A percentile compares a stretch with the other conserved stretches of the same genome.
phyloP scores from a whole-genome alignment of 2,113 vertebrate species.

The Lepus europaeus region DNA sequence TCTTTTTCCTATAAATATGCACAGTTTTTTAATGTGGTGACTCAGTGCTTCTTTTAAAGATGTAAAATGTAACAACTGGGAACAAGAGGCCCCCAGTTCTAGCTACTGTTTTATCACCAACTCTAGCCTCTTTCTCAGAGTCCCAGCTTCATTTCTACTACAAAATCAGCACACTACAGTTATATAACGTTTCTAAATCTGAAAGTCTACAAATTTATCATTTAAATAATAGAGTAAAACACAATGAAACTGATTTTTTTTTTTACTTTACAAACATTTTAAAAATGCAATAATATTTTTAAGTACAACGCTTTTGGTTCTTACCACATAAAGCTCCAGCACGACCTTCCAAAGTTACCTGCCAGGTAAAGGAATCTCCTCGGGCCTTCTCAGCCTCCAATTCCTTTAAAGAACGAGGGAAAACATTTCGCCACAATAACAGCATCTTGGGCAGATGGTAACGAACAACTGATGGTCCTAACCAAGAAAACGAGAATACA shows the following conservation, averaged over 20 bases:
- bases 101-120: background rate
- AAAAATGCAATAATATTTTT: conserved; percentile 30
- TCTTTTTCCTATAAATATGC: background rate
- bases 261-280: conserved; percentile 16
- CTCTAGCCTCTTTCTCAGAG: background rate
- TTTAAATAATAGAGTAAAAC: conserved; percentile 65
- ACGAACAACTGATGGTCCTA: conserved; percentile 96
- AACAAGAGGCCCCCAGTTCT: background rate
- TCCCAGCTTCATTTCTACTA: conserved; percentile 16
- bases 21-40: background rate
- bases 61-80: background rate
- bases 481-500: background rate
- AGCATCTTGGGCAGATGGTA: conserved; percentile 99
- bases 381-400: conserved; percentile 97
- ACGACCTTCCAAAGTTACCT: conserved; percentile 97
- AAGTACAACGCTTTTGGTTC: conserved; percentile 52
- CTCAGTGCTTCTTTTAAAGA: background rate
- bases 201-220: background rate
- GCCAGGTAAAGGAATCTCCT: conserved; percentile 98
- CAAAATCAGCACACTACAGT: conserved; percentile 35
- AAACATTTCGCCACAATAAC: conserved; percentile 97
- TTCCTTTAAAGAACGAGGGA: conserved; percentile 98
- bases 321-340: conserved; percentile 98
- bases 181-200: conserved; percentile 52
- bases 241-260: conserved; percentile 54